phyloP scores from a whole-genome alignment of 2,113 vertebrate species.

The Grantiella picta region DNA sequence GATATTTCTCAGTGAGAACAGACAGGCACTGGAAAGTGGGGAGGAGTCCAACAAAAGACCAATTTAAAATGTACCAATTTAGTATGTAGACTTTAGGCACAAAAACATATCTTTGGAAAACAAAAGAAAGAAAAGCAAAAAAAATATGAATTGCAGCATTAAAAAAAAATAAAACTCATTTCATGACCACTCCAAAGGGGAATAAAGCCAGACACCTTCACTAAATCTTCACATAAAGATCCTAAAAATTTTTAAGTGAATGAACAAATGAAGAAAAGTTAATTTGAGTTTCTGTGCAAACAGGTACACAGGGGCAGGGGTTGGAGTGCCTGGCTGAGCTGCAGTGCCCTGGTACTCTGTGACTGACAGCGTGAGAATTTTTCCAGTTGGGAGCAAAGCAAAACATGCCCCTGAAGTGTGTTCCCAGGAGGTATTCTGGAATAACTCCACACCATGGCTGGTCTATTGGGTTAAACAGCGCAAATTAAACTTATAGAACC shows the following conservation, averaged over 20 bases:
- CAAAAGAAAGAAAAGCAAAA: not conserved
- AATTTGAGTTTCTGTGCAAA: not conserved
- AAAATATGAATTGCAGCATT: not conserved
- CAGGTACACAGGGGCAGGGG: not conserved
- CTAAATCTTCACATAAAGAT: not conserved
- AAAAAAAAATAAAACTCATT: not conserved
- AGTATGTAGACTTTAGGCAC: not conserved
- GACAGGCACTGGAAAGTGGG: not conserved
- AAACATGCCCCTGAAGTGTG: not conserved
- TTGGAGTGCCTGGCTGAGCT: not conserved
- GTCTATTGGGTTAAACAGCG: constrained; percentile 30
- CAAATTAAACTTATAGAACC: not conserved
- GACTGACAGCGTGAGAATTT: constrained; percentile 14
- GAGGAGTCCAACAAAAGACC: not conserved
- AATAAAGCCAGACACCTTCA: not conserved
- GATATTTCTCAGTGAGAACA: not conserved
- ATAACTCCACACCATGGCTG: constrained; percentile 1
- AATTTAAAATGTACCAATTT: not conserved
- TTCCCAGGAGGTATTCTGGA: constrained; percentile 37
- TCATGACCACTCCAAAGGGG: not conserved
- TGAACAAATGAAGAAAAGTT: not conserved
- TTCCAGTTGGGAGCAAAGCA: not conserved
- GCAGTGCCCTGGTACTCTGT: not conserved
- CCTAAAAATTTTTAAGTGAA: not conserved
- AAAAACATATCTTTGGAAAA: not conserved